Conservation (phyloP, 2,797 vertebrate genomes). For the Monodelphis domestica region DNA sequence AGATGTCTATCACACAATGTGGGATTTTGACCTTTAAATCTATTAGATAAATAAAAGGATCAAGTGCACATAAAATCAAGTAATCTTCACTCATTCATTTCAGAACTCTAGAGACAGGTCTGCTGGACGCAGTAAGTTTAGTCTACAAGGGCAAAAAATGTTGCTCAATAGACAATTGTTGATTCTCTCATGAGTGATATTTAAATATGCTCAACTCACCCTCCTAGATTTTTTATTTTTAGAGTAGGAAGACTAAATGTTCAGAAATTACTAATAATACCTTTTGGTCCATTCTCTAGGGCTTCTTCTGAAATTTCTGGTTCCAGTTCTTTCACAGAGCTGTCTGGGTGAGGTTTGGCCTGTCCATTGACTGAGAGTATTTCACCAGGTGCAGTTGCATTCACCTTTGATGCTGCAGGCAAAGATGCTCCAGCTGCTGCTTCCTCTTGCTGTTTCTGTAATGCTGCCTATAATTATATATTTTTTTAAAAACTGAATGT, state of each 20-base stretch:
- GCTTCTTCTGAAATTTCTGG: slow-evolving; percentile 92
- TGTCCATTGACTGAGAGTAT: slow-evolving; percentile 91
- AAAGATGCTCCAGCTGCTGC: slow-evolving; percentile 81
- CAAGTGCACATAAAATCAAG: not conserved
- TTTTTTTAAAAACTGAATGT: too few species aligned
- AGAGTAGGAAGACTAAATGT: not conserved
- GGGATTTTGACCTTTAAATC: not conserved
- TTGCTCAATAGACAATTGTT: not conserved
- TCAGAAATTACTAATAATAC: slow-evolving; percentile 72
- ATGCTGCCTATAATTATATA: slow-evolving; percentile 91
- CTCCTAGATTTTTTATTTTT: not conserved
- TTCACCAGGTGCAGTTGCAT: slow-evolving; percentile 84
- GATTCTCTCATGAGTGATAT: not conserved
- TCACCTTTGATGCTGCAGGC: slow-evolving; percentile 84
- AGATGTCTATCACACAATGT: not conserved
- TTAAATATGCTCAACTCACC: not conserved
- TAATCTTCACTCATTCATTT: not conserved
- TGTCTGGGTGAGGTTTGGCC: slow-evolving; percentile 90
- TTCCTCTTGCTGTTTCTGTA: slow-evolving; percentile 94
- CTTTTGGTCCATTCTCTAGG: slow-evolving; percentile 96
- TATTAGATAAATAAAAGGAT: not conserved
- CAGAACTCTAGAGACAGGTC: not conserved
- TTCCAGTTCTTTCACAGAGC: slow-evolving; percentile 91
- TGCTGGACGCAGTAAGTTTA: slow-evolving; percentile 13
- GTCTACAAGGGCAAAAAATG: not conserved